Percentiles rank a stretch among this genome's conserved stretches.
phyloP scores from a whole-genome alignment of 2,888 invertebrate species.

The Petrophora chlorosata region DNA sequence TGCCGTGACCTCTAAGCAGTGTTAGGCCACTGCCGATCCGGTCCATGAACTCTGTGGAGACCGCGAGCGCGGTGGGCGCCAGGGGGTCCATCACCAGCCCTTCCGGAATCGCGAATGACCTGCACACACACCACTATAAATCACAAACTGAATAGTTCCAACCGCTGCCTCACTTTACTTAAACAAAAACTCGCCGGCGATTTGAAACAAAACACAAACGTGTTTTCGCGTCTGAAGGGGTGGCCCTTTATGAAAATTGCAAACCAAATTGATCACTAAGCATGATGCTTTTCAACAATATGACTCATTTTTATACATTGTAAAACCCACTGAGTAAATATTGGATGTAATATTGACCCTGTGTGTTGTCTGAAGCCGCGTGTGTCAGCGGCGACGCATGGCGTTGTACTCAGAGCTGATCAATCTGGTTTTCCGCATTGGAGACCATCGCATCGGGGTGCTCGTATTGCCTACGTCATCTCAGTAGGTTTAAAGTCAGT shows the following conservation, averaged over 20 bases:
- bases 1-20: constrained; percentile 72
- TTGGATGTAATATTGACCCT: constrained; percentile 29
- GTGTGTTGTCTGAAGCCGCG: constrained; percentile 37
- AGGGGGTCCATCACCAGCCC: constrained; percentile 78
- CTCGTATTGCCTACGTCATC: constrained; percentile 8
- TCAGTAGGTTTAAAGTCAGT: not conserved
- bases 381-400: constrained; percentile 47
- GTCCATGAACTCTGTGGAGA: constrained; percentile 76
- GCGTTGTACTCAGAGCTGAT: constrained; percentile 41
- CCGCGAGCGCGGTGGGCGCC: constrained; percentile 73
- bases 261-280: too few species aligned
- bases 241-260: too few species aligned
- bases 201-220: not conserved
- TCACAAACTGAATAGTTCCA: not conserved
- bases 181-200: not conserved
- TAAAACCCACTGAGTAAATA: constrained; percentile 17
- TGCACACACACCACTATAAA: constrained; percentile 40
- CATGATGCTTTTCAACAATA: not conserved
- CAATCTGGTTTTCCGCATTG: constrained; percentile 32
- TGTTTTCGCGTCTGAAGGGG: too few species aligned
- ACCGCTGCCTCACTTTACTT: not conserved
- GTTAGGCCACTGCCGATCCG: constrained; percentile 74
- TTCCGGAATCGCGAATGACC: constrained; percentile 78
- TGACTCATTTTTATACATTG: constrained; percentile 5
- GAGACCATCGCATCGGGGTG: constrained; percentile 4